Evolutionary conservation across 1,140 invertebrate species (phyloP).

Genomic region (Drosophila tristis): DNA sequence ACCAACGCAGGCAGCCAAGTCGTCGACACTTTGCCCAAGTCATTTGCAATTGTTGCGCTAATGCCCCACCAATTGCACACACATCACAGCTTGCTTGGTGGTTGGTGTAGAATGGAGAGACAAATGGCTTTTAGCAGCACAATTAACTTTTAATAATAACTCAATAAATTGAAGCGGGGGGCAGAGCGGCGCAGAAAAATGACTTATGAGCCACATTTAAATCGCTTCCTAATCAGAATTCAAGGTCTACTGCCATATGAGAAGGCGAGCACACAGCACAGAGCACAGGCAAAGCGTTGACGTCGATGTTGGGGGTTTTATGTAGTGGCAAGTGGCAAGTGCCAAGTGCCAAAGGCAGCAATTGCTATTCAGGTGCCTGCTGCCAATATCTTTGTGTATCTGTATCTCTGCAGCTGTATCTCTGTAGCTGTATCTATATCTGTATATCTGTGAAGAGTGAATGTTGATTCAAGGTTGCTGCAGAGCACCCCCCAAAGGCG

Average conservation of each 20-base stretch:
- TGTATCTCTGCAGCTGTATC: slow-evolving; percentile 16
- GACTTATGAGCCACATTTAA: slow-evolving; percentile 72
- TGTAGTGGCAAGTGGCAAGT: slow-evolving; percentile 18
- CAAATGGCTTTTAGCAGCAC: slow-evolving; percentile 70
- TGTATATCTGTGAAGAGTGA: slow-evolving; percentile 55
- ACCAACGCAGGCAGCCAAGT: slow-evolving; percentile 44
- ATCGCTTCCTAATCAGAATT: slow-evolving; percentile 82
- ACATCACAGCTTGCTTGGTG: neutral
- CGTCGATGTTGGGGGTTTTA: slow-evolving; percentile 53
- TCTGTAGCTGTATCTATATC: neutral
- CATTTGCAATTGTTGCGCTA: slow-evolving; percentile 71
- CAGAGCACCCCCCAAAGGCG: slow-evolving; percentile 51
- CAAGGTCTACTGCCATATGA: slow-evolving; percentile 75
- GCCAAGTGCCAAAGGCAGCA: slow-evolving; percentile 68
- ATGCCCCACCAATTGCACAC: slow-evolving; percentile 65
- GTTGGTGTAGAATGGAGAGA: neutral
- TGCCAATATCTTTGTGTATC: slow-evolving; percentile 30
- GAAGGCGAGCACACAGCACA: slow-evolving; percentile 58
- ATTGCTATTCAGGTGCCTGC: slow-evolving; percentile 46
- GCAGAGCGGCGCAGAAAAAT: slow-evolving; percentile 47
- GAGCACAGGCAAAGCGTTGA: slow-evolving; percentile 19
- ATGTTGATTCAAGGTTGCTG: slow-evolving; percentile 73
- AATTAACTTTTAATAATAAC: slow-evolving; percentile 77
- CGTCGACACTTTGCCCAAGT: slow-evolving; percentile 66
- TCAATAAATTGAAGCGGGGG: slow-evolving; percentile 52